Percentiles rank a stretch among this genome's conserved stretches.
These are phyloP conservation scores for Drosophila nasuta DNA, from an alignment of 1,140 invertebrate genomes.

Conservation along the genomic window DNA sequence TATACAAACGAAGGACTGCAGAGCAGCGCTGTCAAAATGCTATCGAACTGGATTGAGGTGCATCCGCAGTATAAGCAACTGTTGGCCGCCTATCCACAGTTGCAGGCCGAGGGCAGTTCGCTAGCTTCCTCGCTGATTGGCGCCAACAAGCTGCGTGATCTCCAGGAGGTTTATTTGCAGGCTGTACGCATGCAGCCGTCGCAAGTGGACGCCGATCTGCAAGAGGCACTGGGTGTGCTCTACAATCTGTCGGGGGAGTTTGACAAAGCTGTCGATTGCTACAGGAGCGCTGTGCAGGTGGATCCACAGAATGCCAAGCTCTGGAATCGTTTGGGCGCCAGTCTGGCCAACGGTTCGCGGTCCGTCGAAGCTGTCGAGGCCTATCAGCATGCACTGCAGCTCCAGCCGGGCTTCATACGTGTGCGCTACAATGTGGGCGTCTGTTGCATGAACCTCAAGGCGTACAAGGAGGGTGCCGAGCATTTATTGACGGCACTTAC, in stretches of 20 bases:
- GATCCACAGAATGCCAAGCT: conserved; percentile 94
- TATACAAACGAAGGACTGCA: conserved; percentile 97
- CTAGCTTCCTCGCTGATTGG: conserved; percentile 73
- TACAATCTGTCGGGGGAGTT: conserved; percentile 98
- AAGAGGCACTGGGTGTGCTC: conserved; percentile 97
- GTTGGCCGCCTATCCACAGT: conserved; percentile 85
- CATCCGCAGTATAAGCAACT: conserved; percentile 94
- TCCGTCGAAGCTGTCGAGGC: conserved; percentile 98
- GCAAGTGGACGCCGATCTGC: conserved; percentile 96
- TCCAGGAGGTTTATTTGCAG: conserved; percentile 93
- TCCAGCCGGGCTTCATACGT: conserved; percentile 98
- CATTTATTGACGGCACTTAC: conserved; percentile 97
- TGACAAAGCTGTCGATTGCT: conserved; percentile 98
- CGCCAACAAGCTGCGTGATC: conserved; percentile 85
- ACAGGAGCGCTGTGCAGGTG: conserved; percentile 94
- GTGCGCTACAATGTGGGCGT: conserved; percentile 99
- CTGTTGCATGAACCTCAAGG: conserved; percentile 97
- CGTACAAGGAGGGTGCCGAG: conserved; percentile 97
- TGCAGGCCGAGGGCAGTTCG: conserved; percentile 38
- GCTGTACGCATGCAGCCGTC: conserved; percentile 92
- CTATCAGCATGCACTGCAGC: conserved; percentile 95
- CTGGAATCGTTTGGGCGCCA: conserved; percentile 99
- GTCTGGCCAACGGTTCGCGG: conserved; percentile 96
- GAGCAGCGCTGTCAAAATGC: conserved; percentile 89
- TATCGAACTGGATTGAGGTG: conserved; percentile 93